Evolutionary conservation across 2,888 invertebrate species (phyloP).

Genomic region (Tiliacea aurago): DNA sequence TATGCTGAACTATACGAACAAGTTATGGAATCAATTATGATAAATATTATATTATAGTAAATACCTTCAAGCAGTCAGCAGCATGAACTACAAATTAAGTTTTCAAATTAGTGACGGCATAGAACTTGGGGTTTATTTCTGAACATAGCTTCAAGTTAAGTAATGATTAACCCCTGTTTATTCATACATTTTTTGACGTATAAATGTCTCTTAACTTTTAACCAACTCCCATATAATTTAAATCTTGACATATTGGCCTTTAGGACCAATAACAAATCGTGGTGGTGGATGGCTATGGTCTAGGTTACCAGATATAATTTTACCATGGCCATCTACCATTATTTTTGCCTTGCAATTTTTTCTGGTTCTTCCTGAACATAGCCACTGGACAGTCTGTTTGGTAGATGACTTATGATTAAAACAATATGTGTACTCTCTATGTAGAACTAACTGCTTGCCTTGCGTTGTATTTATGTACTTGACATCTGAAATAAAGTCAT

Average conservation of each 20-base stretch:
- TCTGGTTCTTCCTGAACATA: constrained; percentile 7
- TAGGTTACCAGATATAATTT: constrained; percentile 1
- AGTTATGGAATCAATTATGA: background rate
- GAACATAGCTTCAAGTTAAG: background rate
- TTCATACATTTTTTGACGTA: background rate
- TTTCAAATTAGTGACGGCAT: background rate
- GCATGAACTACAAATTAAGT: background rate
- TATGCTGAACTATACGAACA: background rate
- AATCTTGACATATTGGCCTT: constrained; percentile 39
- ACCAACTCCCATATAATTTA: background rate
- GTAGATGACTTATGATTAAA: constrained; percentile 9
- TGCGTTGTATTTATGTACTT: constrained; percentile 17
- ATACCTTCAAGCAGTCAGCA: background rate
- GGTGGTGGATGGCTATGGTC: constrained; percentile 37
- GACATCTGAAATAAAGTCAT: constrained; percentile 23
- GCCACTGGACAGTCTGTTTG: constrained; percentile 18
- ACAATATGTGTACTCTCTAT: constrained; percentile 18
- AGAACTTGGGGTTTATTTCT: background rate
- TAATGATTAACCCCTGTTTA: background rate
- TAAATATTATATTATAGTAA: too few species aligned
- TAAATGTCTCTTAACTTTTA: background rate
- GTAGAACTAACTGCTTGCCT: constrained; percentile 13
- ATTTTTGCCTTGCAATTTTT: constrained; percentile 37
- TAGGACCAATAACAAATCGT: constrained; percentile 8
- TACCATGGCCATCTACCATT: background rate